Evolutionary conservation across 2,888 invertebrate species (phyloP).

Genomic region (Pachycephus smyrnensis): DNA sequence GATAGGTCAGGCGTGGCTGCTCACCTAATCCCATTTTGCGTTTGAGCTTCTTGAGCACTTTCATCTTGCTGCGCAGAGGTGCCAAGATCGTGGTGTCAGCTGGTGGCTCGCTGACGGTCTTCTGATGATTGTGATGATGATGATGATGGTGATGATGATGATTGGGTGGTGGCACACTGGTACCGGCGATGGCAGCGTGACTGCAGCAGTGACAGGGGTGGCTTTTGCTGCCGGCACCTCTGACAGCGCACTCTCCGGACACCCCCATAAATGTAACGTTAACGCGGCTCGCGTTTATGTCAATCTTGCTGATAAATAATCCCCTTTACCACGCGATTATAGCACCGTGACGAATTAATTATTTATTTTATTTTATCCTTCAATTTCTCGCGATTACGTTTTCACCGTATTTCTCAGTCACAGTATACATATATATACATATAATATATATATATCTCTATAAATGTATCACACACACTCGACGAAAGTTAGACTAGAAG

Average conservation of each 20-base stretch:
- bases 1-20: slow-evolving; percentile 54
- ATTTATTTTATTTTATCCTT: no score
- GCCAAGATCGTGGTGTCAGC: slow-evolving; percentile 66
- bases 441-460: no score
- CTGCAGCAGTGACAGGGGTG: slow-evolving; percentile 61
- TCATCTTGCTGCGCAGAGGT: slow-evolving; percentile 80
- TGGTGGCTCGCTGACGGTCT: slow-evolving; percentile 24
- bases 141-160: slow-evolving; percentile 34
- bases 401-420: no score
- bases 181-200: slow-evolving; percentile 48
- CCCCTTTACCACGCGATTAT: background rate
- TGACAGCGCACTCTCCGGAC: slow-evolving; percentile 64
- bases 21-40: slow-evolving; percentile 89
- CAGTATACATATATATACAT: no score
- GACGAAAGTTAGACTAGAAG: no score
- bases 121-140: slow-evolving; percentile 21
- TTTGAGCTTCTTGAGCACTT: slow-evolving; percentile 90
- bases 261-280: slow-evolving; percentile 62
- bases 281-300: slow-evolving; percentile 8
- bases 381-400: no score
- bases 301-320: background rate
- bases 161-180: slow-evolving; percentile 44
- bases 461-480: no score
- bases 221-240: slow-evolving; percentile 57
- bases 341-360: background rate